phyloP scores from a whole-genome alignment of 2,797 vertebrate species.

The Pipistrellus nathusii region DNA sequence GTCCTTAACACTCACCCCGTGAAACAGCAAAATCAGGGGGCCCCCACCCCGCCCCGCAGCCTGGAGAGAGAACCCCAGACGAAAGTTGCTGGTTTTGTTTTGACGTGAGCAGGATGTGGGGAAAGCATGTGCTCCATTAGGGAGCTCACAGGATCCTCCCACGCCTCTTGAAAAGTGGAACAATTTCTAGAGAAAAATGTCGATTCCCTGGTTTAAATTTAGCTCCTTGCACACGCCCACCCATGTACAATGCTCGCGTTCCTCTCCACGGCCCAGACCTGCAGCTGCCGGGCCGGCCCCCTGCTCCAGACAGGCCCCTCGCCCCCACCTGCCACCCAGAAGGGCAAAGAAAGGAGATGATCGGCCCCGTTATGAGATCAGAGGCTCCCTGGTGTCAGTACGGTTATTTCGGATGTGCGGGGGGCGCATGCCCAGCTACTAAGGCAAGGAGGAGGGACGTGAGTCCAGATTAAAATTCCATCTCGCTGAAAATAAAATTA shows the following conservation, averaged over 20 bases:
- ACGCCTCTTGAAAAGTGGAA: constrained; percentile 70
- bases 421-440: not conserved
- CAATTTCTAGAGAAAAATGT: constrained; percentile 74
- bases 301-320: not conserved
- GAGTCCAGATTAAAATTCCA: not conserved
- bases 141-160: constrained; percentile 78
- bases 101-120: constrained; percentile 73
- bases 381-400: not conserved
- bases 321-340: not conserved
- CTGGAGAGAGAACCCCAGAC: constrained; percentile 58
- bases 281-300: not conserved
- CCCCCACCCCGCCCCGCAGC: constrained; percentile 6
- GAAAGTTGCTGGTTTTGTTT: constrained; percentile 75
- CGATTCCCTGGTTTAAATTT: constrained; percentile 79
- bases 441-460: not conserved
- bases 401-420: not conserved
- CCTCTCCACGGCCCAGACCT: not conserved
- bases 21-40: not conserved
- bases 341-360: not conserved
- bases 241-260: not conserved
- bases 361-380: not conserved
- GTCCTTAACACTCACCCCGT: not conserved
- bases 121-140: constrained; percentile 51
- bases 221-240: constrained; percentile 37
- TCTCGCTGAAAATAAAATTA: not conserved